Evolutionary conservation across 1,140 invertebrate species (phyloP), one percentile per base, ranked within the genome.

Genomic region (Drosophila obscura): DNA sequence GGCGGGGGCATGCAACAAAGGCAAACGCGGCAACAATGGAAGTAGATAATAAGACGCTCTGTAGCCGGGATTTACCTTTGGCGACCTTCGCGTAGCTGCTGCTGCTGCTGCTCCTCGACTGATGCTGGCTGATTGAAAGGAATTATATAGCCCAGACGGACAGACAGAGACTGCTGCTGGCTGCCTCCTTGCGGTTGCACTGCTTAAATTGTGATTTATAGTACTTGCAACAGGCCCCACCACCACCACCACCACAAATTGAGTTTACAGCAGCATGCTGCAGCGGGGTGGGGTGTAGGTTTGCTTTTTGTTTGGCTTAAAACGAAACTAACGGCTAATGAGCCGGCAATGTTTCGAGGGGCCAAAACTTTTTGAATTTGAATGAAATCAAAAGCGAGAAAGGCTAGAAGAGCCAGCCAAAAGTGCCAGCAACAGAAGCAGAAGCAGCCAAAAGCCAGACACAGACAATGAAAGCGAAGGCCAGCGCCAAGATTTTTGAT

Each of bases 141-240:
- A 87, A 85, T 85, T 82, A 87, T 87, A 77, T 81, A 61, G 69
- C 77, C 68, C 26, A 81, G 67, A 66, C 53, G 43, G 9, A 11
- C 19, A 19, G 19, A 19, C 19, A 9, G 31, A 11, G 31, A 1
- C 31, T 9, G 31, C 31, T 39, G 11, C 57, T 63, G 35, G 19
- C 26, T 48, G 43, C 51, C 35, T 43, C 35, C 15, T 44, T 13
- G 45, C 50, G 61, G 63, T 49, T 77, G 41, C 60, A 56, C 59
- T 59, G 61, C 52, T 77, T 88, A 88, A 83, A 81, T 80, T 87
- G 72, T 88, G 83, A 88, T 83, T 87, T 87, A 88, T 88, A 65
- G 59, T 71, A 74, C 61, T 87, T 77, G 67, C 57, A 50, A 53
- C 55, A 39, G 1, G 61, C 51, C 49, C 45, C 45, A 15, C 2